Evolutionary conservation across 2,797 vertebrate species (phyloP).

Genomic region (Phoebastria nigripes): DNA sequence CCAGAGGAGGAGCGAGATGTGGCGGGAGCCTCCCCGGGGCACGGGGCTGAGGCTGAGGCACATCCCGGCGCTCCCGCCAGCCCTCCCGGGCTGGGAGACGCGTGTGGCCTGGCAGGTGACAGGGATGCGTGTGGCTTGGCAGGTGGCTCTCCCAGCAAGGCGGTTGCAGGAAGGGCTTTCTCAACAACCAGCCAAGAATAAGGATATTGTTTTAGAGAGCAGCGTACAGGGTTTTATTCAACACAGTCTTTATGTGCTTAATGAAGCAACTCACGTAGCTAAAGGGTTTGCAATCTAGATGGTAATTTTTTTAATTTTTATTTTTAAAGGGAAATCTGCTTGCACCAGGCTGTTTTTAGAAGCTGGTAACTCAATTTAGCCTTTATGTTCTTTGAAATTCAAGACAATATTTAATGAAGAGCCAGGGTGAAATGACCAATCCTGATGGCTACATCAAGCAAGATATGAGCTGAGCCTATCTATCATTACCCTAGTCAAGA

Average conservation of each 20-base stretch:
- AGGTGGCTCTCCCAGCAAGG: not conserved
- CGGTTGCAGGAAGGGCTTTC: not conserved
- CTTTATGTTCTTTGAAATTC: not conserved
- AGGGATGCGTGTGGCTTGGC: not conserved
- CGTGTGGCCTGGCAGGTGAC: not conserved
- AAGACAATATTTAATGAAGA: not conserved
- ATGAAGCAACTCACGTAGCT: not conserved
- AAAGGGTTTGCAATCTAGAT: not conserved
- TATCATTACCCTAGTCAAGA: not conserved
- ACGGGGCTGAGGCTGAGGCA: not conserved
- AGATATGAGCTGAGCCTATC: not conserved
- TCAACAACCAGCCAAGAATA: not conserved
- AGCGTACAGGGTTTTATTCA: not conserved
- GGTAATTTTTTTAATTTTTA: not conserved
- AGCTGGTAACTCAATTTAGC: not conserved
- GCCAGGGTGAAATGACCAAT: not conserved
- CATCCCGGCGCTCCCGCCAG: not conserved
- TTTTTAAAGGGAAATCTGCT: not conserved
- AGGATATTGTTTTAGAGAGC: not conserved
- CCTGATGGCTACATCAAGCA: not conserved
- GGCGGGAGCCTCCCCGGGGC: fast-evolving
- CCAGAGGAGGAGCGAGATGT: fast-evolving
- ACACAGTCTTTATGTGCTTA: not conserved
- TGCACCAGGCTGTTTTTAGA: not conserved
- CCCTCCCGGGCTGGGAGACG: not conserved